phyloP scores from a whole-genome alignment of 2,113 vertebrate genomes.

The Coracopsis vasa region DNA sequence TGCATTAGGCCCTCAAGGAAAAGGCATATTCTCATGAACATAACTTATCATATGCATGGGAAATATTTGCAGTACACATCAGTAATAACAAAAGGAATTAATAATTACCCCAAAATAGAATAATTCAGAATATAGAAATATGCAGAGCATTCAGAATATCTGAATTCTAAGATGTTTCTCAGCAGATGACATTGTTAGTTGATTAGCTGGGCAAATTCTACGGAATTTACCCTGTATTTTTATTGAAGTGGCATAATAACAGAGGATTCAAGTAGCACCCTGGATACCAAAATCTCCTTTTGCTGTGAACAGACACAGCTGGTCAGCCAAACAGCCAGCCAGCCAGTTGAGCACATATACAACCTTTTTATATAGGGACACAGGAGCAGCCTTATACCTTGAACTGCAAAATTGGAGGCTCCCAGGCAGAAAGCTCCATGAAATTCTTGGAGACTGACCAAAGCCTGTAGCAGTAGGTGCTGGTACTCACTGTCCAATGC shows the following conservation, averaged over 20 bases:
- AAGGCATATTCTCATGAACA: not conserved
- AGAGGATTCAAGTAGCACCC: not conserved
- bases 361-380: not conserved
- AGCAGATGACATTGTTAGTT: not conserved
- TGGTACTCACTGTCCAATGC: not conserved
- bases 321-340: not conserved
- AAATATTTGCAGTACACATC: not conserved
- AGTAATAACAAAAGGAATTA: not conserved
- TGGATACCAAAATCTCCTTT: not conserved
- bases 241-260: not conserved
- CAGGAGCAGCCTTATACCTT: not conserved
- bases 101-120: not conserved
- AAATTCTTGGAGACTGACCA: not conserved
- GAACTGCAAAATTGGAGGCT: conserved; percentile 13
- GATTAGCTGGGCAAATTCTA: not conserved
- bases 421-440: not conserved
- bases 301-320: not conserved
- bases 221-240: not conserved
- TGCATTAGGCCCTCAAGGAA: not conserved
- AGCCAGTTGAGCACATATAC: not conserved
- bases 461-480: not conserved
- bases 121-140: not conserved
- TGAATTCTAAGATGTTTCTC: not conserved
- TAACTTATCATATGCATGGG: not conserved
- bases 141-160: not conserved